Base-by-base conservation (phyloP, 2,888 invertebrate species). In the Drosophila demipolita region DNA sequence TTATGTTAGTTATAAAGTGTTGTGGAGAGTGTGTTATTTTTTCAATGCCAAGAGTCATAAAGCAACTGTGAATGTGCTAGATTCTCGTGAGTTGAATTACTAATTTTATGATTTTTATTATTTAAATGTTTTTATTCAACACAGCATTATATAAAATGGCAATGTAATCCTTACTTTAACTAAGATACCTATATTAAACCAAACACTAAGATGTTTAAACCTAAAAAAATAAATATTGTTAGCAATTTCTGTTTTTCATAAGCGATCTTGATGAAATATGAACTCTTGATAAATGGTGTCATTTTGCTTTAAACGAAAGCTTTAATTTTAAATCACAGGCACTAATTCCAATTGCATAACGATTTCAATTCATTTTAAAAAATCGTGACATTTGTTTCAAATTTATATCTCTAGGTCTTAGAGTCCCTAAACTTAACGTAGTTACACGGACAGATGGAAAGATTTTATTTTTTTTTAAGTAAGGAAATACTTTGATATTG, bases 1-100 rank as follows among this genome's bases (percentile, higher is more conserved):
- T 38, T 26, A 20, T 66, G 55, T n/a, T 35, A 17, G 55, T 20
- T 42, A 58, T 66, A 33, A 57, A 68, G 50, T 68, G 67, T 38
- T 57, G 66, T 66, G 32, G 8, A 68, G 35, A 23, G n/a, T 68
- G 23, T 68, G 59, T 49, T 69, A 40, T 69, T 55, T 20, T 48
- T 35, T 33, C 42, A 50, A 12, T 9, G 32, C 49, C 52, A 40
- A 45, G 40, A 48, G 36, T 20, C 9, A 38, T 33, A 23, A 35
- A 33, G 17, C 48, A 33, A 35, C 12, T n/a, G 40, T 3, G 20
- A 35, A 38, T 23, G 32, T 38, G 7, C 17, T n/a, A 17, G 12
- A 12, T 12, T 17, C 5, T 9, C 17, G 5, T 49, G 9, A 49
- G 45, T 45, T 20, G 42, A 45, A 20, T 20, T 6, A 1, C 7